Evolutionary conservation across 2,113 vertebrate genomes (phyloP), one percentile per base, ranked within the genome.

Genomic region (Paradoxurus hermaphroditus): DNA sequence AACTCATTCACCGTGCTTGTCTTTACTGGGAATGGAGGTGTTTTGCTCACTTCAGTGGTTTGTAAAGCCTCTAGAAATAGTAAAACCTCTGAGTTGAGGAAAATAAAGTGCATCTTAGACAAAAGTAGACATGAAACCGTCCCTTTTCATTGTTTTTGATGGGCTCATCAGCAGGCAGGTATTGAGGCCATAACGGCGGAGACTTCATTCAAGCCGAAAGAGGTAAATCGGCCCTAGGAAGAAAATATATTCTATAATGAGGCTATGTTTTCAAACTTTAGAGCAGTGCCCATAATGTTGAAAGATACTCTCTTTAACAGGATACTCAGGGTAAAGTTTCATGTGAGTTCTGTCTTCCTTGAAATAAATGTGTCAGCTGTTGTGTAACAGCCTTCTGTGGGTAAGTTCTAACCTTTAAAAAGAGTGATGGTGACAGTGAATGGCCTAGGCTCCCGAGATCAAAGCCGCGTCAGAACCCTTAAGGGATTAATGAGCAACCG

Each of bases 1-100:
- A 87, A 96, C 27, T 90, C 51, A 68, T 51, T 93, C 16, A 18
- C 25, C 2, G 12, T 62, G n/a, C 16, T 94, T 93, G 44, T 79
- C 49, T 95, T 97, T 84, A 84, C 92, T 95, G 91, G 93, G 44
- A 84, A 70, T 91, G 29, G 90, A 95, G 86, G 36, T 77, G 65
- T 95, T 97, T 96, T 95, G 83, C 83, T 95, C 85, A 85, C 86
- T 77, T 94, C 21, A 81, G 95, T 83, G n/a, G 86, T 93, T 97
- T 97, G 36, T 96, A 73, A 46, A 84, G 51, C 93, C 91, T 96
- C 49, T 78, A 68, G 41, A 95, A 97, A 81, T 82, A 85, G 53
- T 86, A 87, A 97, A 93, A 75, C 41, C 90, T 97, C 84, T 91
- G 86, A 67, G 81, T 86, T 93, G 84, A 90, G 46, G 92, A 96